Conservation (phyloP, 92 coral and sea anemone species). For the Chrysogorgia sp. region DNA sequence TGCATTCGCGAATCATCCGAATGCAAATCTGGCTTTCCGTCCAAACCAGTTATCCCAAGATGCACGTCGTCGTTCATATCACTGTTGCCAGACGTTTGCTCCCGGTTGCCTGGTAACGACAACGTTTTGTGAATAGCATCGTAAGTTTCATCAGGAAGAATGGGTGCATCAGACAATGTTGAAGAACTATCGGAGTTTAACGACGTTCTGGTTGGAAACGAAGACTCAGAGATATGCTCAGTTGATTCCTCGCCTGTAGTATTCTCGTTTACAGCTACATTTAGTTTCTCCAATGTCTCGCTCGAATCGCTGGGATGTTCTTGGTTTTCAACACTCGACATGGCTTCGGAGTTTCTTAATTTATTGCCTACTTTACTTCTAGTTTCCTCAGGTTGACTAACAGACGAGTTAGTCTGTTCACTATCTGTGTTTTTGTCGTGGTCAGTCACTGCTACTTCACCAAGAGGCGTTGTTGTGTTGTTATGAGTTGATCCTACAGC, state of each 20-base stretch:
- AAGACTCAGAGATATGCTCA: neutral
- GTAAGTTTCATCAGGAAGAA: constrained; percentile 5
- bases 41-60: constrained; percentile 32
- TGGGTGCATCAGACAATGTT: constrained; percentile 16
- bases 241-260: neutral
- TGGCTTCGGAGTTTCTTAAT: constrained; percentile 18
- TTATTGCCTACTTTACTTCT: constrained; percentile 39
- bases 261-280: neutral
- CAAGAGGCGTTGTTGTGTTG: constrained; percentile 14
- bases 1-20: constrained; percentile 30
- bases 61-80: constrained; percentile 11
- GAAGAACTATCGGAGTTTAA: constrained; percentile 23
- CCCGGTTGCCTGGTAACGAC: constrained; percentile 38
- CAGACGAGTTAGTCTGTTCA: neutral
- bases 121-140: constrained; percentile 17
- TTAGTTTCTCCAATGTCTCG: neutral
- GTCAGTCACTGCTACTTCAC: constrained; percentile 40
- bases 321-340: constrained; percentile 27
- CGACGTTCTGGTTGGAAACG: constrained; percentile 29
- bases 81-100: constrained; percentile 13
- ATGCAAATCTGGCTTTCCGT: constrained; percentile 54
- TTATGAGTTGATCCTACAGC: constrained; percentile 18
- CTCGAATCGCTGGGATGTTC: neutral
- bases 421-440: constrained; percentile 34
- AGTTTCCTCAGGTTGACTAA: neutral